These are phyloP conservation scores for Polydrusus pterygomalis DNA, from an alignment of 2,888 invertebrate species.

Conservation along the genomic window DNA sequence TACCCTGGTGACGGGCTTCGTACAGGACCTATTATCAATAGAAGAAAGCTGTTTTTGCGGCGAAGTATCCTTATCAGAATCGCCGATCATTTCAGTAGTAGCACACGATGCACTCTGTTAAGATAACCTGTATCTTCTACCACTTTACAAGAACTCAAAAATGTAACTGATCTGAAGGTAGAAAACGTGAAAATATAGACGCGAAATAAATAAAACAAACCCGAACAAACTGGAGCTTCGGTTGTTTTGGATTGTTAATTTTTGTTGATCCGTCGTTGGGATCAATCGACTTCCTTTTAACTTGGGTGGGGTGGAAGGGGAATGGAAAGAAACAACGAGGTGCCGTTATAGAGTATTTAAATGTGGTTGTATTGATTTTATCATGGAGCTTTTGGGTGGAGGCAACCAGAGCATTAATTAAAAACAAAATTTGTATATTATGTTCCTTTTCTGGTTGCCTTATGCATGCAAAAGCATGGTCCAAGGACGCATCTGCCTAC, in stretches of 20 bases:
- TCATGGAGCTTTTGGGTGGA: too few species aligned
- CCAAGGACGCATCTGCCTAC: too few species aligned
- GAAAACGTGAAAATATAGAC: not conserved
- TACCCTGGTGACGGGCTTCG: conserved; percentile 81
- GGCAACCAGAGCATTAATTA: too few species aligned
- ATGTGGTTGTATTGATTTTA: not conserved
- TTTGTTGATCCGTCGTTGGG: conserved; percentile 5
- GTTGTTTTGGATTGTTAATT: conserved; percentile 20
- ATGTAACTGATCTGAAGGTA: not conserved
- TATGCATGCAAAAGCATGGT: too few species aligned
- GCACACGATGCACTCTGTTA: not conserved
- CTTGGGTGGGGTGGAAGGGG: not conserved
- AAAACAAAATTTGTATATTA: too few species aligned
- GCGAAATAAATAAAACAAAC: conserved; percentile 8
- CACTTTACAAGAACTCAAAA: not conserved
- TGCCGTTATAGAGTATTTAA: not conserved
- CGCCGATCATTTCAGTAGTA: conserved; percentile 48
- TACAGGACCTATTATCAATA: conserved; percentile 80
- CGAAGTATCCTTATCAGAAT: conserved; percentile 59
- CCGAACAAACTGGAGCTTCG: not conserved
- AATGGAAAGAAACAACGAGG: not conserved
- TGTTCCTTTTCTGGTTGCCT: too few species aligned
- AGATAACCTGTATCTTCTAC: not conserved
- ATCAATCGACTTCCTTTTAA: conserved; percentile 20
- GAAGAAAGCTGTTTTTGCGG: conserved; percentile 65